Base-by-base conservation (phyloP, 2,888 invertebrate species). In the Ormyrus labotus region DNA sequence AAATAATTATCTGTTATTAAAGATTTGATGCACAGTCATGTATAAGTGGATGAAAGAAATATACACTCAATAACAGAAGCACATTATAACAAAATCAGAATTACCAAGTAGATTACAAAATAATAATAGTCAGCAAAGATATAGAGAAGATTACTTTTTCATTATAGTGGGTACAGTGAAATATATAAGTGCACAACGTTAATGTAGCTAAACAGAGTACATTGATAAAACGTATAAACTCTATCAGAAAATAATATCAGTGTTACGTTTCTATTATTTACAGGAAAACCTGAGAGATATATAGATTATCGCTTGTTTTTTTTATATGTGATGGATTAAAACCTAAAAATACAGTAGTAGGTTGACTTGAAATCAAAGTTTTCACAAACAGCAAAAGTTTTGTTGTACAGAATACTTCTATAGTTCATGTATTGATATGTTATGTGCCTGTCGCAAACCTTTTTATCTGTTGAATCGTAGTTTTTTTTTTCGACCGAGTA, bases 401-500 rank as follows among this genome's bases (percentile, higher is more conserved):
- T 34, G 34, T 34, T 4, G 34, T 3, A 34, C 34, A 34, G 34
- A 51, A 63, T 67, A 65, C 61, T 63, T 69, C 11, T 11, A 71
- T 60, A 60, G 65, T 60, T 68, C 45, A 50, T 79, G 63, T 79
- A 74, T 65, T 34, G 51, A 48, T 75, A 73, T 81, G 83, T 83
- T 84, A 83, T 84, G 83, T 83, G 83, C 73, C 84, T 83, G 83
- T 83, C 79, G 51, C 71, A 78, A 75, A 81, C 63, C 76, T 81
- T 74, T 64, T 11, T 10, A 53, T 47, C 48, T 63, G 71, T 57
- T 71, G 74, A 58, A 53, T 6, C 55, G 2, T 19, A 51, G 50
- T 58, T 63, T 8, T 61, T 4, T 5, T 19, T 71, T 57, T 11
- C 13, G 50, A 65, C 45, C 60, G 7, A 70, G 51, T 57, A 68